Percentiles rank a stretch among this genome's conserved stretches.
These are phyloP conservation scores for Stegodyphus mimosarum DNA, from an alignment of 1,140 invertebrate species.

Conservation along the genomic window DNA sequence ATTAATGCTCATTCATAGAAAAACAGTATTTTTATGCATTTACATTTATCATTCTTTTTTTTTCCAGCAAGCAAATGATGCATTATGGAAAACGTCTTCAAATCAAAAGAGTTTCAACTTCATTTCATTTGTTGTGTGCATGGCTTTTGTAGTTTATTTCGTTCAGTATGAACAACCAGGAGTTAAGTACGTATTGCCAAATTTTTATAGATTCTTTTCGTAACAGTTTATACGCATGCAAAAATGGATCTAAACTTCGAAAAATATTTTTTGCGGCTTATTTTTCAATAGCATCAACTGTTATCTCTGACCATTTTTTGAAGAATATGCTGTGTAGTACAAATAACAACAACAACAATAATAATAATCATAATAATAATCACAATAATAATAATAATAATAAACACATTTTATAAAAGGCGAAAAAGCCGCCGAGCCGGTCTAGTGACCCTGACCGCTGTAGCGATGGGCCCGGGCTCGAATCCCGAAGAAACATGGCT, in stretches of 20 bases:
- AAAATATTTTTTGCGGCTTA: background rate
- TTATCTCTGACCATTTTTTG: background rate
- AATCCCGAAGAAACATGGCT: too few relatives aligned
- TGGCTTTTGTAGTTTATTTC: slow-evolving; percentile 23
- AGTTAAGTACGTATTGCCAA: background rate
- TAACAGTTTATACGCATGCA: background rate
- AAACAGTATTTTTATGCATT: too few relatives aligned
- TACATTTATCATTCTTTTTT: too few relatives aligned
- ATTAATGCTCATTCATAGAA: too few relatives aligned
- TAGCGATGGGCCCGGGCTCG: too few relatives aligned
- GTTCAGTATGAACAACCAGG: slow-evolving; percentile 29
- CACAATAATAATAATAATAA: too few relatives aligned
- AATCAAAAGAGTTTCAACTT: slow-evolving; percentile 30
- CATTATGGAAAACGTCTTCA: background rate
- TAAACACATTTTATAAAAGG: too few relatives aligned
- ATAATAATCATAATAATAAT: too few relatives aligned
- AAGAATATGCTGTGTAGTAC: background rate
- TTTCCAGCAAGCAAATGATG: too few relatives aligned
- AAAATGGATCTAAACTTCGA: background rate
- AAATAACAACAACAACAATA: background rate
- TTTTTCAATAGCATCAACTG: background rate
- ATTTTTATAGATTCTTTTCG: background rate
- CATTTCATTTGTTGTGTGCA: slow-evolving; percentile 29
- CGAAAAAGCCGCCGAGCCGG: too few relatives aligned
- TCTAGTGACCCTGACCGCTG: too few relatives aligned